Base-by-base conservation (phyloP, 2,113 vertebrate species). In the Syrrhaptes paradoxus region DNA sequence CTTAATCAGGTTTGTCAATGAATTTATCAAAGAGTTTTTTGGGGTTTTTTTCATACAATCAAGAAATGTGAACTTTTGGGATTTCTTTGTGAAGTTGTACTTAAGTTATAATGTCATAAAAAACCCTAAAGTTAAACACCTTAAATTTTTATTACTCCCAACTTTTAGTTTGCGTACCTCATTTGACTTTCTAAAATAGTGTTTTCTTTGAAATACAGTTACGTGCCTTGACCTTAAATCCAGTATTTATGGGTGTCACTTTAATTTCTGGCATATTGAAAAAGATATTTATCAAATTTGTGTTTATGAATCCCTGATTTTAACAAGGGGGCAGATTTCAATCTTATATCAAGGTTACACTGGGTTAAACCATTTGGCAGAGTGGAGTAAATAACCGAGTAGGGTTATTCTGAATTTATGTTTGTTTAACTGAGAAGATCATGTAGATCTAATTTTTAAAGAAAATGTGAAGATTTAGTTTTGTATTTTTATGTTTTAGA, bases 41-140 rank as follows among this genome's bases (percentile, higher is more conserved):
- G 41, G 41, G 3, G 0, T 1, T 32, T n/a, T 65, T 57, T 11
- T 25, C 11, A 18, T 25, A 6, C 4, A 38, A 13, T 38, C 5
- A 32, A 36, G 10, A 59, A 18, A 58, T 24, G 3, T 24, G n/a
- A 86, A 54, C 13, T 14, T 66, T 9, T 22, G 16, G 4, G 10
- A 70, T 62, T 83, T 87, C 72, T 57, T 73, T 7, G 34, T 20
- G 7, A 77, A 51, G 2, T 25, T 38, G 2, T 71, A 11, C 8
- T 74, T 77, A 49, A 41, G 10, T 22, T 59, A 11, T 14, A 78
- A 36, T 19, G 25, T 1, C 36, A 41, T 15, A 31, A 81, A 36
- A 54, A 25, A 1, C 0, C 3, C 2, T n/a, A 11, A 76, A 46
- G 17, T 49, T 38, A 51, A 34, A 26, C 21, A 77, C 7, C 4